Percentiles rank a stretch among this genome's conserved stretches.
Evolutionary conservation across 2,888 invertebrate species (phyloP).

Genomic region (Coelinius sp.): DNA sequence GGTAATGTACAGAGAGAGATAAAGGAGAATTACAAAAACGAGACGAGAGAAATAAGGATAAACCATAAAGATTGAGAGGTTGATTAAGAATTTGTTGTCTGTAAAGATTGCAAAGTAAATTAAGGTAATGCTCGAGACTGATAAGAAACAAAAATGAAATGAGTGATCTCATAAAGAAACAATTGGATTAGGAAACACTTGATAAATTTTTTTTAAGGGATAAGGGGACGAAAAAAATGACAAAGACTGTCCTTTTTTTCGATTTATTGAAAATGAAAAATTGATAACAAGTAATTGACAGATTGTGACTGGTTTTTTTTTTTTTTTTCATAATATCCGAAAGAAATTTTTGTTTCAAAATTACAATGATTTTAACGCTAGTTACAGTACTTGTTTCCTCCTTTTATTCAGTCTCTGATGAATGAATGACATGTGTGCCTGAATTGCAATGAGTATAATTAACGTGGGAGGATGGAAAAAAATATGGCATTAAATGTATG

Average conservation of each 20-base stretch:
- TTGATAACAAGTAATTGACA: neutral
- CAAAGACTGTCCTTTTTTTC: slow-evolving; percentile 11
- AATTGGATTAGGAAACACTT: slow-evolving; percentile 15
- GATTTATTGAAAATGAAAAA: neutral
- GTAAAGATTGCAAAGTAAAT: slow-evolving; percentile 8
- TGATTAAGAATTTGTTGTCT: no score
- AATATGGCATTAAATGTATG: slow-evolving; percentile 43
- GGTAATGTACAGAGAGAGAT: slow-evolving; percentile 12
- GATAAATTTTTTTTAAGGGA: slow-evolving; percentile 21
- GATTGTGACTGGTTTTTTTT: neutral
- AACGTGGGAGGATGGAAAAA: slow-evolving; percentile 25
- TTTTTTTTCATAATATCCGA: neutral
- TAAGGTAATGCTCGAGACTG: slow-evolving; percentile 17
- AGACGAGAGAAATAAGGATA: slow-evolving; percentile 19
- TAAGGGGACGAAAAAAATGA: neutral
- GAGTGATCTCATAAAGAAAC: slow-evolving; percentile 25
- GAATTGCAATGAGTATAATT: neutral
- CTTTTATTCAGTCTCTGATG: neutral
- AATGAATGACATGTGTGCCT: neutral
- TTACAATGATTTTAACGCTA: neutral
- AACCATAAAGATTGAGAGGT: neutral
- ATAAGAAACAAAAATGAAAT: slow-evolving; percentile 17
- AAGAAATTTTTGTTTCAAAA: neutral
- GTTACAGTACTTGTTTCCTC: neutral
- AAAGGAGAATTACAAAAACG: neutral